Conservation (phyloP, 2,113 vertebrate species). For the Thymallus thymallus region DNA sequence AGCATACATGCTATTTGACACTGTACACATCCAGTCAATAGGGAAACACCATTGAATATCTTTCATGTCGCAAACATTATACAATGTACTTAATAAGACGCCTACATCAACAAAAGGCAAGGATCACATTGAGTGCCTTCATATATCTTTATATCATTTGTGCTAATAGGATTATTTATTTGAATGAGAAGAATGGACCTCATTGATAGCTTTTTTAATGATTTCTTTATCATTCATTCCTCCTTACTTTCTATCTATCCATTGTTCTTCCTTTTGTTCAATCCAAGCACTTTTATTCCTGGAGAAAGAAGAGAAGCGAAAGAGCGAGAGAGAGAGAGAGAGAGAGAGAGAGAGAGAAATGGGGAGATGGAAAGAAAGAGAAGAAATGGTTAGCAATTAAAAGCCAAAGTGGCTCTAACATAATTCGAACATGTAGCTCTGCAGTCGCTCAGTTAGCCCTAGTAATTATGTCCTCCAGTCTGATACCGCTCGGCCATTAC, state of each 20-base stretch:
- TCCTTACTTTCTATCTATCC: not conserved
- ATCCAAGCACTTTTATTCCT: not conserved
- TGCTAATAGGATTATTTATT: not conserved
- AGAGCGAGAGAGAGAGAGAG: too few species aligned
- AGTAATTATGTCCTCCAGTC: conserved; percentile 60
- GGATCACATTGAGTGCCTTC: not conserved
- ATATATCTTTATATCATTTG: not conserved
- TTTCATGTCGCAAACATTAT: conserved; percentile 4
- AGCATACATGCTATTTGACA: conserved; percentile 17
- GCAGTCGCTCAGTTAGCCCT: conserved; percentile 23
- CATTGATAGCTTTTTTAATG: not conserved
- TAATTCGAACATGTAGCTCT: conserved; percentile 16
- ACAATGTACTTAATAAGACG: not conserved
- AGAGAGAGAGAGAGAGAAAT: too few species aligned
- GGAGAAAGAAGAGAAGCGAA: too few species aligned
- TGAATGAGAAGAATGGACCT: not conserved
- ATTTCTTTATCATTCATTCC: not conserved
- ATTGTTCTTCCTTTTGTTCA: not conserved
- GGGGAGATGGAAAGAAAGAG: too few species aligned
- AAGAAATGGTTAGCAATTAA: conserved; percentile 53
- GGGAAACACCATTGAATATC: not conserved
- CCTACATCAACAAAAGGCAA: not conserved
- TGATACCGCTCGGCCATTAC: conserved; percentile 40
- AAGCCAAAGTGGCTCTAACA: conserved; percentile 52
- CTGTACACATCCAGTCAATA: not conserved